Evolutionary conservation across 2,888 invertebrate species (phyloP), one percentile per base, ranked within the genome.

Genomic region (Craniophora ligustri): DNA sequence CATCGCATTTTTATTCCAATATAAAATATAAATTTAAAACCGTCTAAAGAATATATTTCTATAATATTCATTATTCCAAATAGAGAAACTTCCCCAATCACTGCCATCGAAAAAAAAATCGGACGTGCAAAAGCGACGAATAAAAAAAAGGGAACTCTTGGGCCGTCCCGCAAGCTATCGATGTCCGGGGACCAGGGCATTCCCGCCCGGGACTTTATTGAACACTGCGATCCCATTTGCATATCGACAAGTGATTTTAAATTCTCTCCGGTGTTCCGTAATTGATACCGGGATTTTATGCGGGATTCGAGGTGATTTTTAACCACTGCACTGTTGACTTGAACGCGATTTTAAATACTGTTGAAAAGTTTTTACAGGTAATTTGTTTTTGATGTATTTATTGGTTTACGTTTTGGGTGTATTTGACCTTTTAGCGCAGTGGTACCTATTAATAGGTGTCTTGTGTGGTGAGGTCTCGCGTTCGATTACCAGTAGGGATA

Each of bases 191-290:
- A 47, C 50, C 65, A 69, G 74, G 73, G 81, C 76, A 75, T 74
- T 59, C 56, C 69, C 67, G 63, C 40, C 26, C 61, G 67, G 71
- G 75, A 76, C 68, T 71, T 61, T 75, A 83, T 84, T 75, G 84
- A 85, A 81, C 81, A 81, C 78, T 79, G 79, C 81, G 77, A 84
- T 82, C 82, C 56, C 80, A 91, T 91, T 91, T 90, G 87, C 91
- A 91, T 91, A 88, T 88, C 87, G 87, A 85, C 83, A 81, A 81
- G 81, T 65, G 79, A 75, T 79, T 81, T 82, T 76, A 78, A 81
- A 77, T 75, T 72, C 73, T 72, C 75, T 75, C 65, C 78, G 63
- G 76, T 76, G 67, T 66, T 61, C 65, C 75, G 77, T 84, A 86
- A 88, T 87, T 85, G 84, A 81, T 79, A 83, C 78, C 64, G 61